These are phyloP conservation scores for Ifrita kowaldi DNA, from an alignment of 2,113 vertebrate species.

Conservation along the genomic window DNA sequence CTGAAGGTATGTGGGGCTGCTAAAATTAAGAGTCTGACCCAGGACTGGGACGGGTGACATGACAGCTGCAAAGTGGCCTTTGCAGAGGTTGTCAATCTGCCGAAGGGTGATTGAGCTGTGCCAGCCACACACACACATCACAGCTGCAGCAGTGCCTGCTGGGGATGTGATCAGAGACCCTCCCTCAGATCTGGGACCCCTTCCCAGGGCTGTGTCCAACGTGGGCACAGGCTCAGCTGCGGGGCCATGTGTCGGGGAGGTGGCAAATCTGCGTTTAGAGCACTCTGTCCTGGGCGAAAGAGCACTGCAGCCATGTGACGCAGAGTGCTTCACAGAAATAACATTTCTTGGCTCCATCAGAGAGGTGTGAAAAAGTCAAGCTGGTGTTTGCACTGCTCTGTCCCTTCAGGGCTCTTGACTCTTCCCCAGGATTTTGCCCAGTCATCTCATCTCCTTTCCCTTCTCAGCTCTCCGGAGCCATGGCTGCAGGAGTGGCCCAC, in stretches of 20 bases:
- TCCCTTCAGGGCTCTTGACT: neutral
- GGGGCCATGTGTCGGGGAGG: rapidly evolving
- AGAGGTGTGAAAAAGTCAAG: neutral
- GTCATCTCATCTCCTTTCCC: neutral
- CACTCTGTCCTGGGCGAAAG: neutral
- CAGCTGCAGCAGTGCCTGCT: neutral
- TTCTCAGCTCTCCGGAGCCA: neutral
- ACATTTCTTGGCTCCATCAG: neutral
- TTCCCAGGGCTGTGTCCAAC: neutral
- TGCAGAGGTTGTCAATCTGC: neutral
- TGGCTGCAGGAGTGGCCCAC: neutral
- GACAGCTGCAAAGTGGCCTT: conserved; percentile 42
- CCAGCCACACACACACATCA: neutral
- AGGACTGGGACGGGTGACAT: neutral
- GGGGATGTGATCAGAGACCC: neutral
- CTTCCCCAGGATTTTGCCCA: neutral
- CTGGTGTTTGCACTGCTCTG: neutral
- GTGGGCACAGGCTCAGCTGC: neutral
- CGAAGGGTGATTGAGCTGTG: neutral
- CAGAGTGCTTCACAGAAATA: neutral
- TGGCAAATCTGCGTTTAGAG: neutral
- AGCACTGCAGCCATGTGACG: neutral
- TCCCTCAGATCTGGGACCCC: neutral
- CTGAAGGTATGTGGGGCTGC: neutral
- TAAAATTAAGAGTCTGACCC: conserved; percentile 38